Percentiles rank a stretch among this genome's conserved stretches.
These are phyloP conservation scores for Camponotus vicinus DNA, from an alignment of 1,140 invertebrate species.

Conservation along the genomic window DNA sequence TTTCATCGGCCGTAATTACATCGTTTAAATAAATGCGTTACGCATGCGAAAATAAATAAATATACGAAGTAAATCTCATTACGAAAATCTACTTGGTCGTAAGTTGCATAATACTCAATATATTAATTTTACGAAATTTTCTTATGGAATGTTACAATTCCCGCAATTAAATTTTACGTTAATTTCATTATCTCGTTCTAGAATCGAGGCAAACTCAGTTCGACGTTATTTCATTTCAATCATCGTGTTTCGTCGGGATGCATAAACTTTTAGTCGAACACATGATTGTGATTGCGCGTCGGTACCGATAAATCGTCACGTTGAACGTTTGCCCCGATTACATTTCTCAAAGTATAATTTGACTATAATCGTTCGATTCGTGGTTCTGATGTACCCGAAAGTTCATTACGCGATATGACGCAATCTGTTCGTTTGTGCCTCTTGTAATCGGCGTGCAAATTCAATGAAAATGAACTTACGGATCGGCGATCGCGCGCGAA, in stretches of 20 bases:
- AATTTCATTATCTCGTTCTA: neutral
- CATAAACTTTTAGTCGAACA: constrained; percentile 2
- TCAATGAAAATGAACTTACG: constrained; percentile 24
- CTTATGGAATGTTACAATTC: neutral
- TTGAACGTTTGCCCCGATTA: neutral
- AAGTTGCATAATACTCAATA: neutral
- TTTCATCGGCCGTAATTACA: constrained; percentile 34
- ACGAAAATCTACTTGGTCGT: neutral
- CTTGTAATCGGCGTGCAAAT: constrained; percentile 24
- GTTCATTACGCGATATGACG: constrained; percentile 16
- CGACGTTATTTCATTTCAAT: constrained; percentile 6
- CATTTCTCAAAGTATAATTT: constrained; percentile 4
- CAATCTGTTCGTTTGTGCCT: constrained; percentile 16
- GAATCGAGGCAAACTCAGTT: neutral
- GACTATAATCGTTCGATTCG: neutral
- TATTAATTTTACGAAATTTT: neutral
- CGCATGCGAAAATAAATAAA: constrained; percentile 15
- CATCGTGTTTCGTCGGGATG: neutral
- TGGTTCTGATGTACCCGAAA: constrained; percentile 19
- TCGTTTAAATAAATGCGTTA: neutral
- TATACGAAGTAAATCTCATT: neutral
- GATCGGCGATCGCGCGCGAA: constrained; percentile 5
- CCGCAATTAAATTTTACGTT: neutral
- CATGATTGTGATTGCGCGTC: neutral
- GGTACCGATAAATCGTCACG: neutral